Evolutionary conservation across 2,113 vertebrate species (phyloP).

Genomic region (Podilymbus podiceps): DNA sequence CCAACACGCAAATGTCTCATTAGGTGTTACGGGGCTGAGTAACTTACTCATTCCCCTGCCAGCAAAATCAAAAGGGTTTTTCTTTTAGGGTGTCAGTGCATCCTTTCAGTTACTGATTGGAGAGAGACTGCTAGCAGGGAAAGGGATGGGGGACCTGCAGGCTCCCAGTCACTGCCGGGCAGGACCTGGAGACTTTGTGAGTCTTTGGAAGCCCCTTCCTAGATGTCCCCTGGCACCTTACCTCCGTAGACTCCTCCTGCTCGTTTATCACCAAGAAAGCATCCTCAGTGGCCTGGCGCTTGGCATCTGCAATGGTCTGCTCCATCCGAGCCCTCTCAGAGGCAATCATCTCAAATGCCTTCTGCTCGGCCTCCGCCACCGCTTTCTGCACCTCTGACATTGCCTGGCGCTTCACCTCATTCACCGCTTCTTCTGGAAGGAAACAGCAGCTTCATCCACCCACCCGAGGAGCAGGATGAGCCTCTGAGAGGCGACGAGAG

Average conservation of each 20-base stretch:
- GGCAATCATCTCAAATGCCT: constrained; percentile 97
- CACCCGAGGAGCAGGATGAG: not conserved
- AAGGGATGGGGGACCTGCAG: not conserved
- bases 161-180: accelerated
- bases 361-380: constrained; percentile 95
- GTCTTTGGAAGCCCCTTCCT: not conserved
- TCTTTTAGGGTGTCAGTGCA: not conserved
- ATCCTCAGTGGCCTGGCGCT: constrained; percentile 92
- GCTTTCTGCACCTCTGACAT: constrained; percentile 99
- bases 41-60: not conserved
- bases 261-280: constrained; percentile 96
- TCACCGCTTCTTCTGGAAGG: constrained; percentile 94
- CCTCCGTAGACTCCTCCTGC: constrained; percentile 98
- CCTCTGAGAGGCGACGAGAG: accelerated
- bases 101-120: not conserved
- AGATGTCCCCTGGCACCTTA: constrained; percentile 52
- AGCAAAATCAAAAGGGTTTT: not conserved
- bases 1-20: not conserved
- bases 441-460: constrained; percentile 63
- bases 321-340: constrained; percentile 96
- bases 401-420: constrained; percentile 98
- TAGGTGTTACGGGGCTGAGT: not conserved
- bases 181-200: not conserved
- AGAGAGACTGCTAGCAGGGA: not conserved
- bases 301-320: constrained; percentile 91